Evolutionary conservation across 2,797 vertebrate genomes (phyloP).

Genomic region (Pogoniulus pusillus): DNA sequence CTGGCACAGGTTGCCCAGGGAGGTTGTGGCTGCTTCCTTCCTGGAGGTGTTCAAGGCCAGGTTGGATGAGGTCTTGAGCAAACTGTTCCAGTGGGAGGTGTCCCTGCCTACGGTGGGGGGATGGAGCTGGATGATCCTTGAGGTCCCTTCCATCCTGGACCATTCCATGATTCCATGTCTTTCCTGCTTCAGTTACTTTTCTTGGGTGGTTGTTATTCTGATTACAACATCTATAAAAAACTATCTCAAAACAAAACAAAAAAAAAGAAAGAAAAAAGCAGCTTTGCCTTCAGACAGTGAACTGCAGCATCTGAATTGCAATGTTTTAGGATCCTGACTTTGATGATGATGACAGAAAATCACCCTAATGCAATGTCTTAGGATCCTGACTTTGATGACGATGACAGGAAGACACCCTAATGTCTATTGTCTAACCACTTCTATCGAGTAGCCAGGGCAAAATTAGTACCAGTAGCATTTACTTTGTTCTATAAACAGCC

Average conservation of each 20-base stretch:
- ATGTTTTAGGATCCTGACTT: not conserved
- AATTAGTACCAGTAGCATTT: conserved; percentile 67
- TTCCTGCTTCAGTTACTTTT: not conserved
- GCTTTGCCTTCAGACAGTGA: not conserved
- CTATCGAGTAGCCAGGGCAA: conserved; percentile 42
- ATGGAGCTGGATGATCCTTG: too few species aligned
- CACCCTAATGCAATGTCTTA: conserved; percentile 7
- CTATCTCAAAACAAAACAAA: not conserved
- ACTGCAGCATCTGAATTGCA: not conserved
- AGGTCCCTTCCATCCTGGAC: too few species aligned
- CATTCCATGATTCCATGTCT: too few species aligned
- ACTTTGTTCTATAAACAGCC: conserved; percentile 59
- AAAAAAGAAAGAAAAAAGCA: not conserved
- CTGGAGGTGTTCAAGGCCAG: too few species aligned
- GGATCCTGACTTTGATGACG: conserved; percentile 26
- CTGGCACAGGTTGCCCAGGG: too few species aligned
- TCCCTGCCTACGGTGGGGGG: too few species aligned
- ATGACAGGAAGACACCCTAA: conserved; percentile 28
- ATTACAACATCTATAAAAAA: not conserved
- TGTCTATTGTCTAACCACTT: conserved; percentile 53
- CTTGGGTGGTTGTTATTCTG: not conserved
- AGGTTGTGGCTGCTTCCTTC: too few species aligned
- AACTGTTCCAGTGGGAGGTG: too few species aligned
- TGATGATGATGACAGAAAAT: conserved; percentile 31
- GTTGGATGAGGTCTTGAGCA: too few species aligned